Evolutionary conservation across 2,113 vertebrate species (phyloP), one percentile per base, ranked within the genome.

Genomic region (Labrus mixtus): DNA sequence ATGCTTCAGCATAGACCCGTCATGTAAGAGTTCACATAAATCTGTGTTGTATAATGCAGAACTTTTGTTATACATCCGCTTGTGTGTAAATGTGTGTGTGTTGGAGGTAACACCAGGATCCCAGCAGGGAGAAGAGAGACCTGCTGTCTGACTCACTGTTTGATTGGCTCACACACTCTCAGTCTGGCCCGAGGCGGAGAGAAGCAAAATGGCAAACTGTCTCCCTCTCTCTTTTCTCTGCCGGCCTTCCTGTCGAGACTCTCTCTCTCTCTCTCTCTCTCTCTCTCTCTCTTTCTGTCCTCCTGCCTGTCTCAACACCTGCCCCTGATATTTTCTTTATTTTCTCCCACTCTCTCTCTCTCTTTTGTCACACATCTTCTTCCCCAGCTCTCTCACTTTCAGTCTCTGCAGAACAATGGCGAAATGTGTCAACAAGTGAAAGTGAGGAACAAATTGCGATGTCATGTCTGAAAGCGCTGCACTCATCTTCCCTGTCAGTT

Each of bases 91-190:
- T 57, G 45, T 45, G 51, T 67, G 75, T 54, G 64, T 50, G 22
- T 58, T 33, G 10, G 60, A 76, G 64, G 67, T 76, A 67, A 72
- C 56, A 56, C 25, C 36, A 41, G 61, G 54, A 67, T 70, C 72
- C 46, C 82, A 83, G 84, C 61, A 79, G 80, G 78, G 23, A 48
- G 68, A 46, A 75, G 37, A 66, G 57, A 57, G 67, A 71, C 76
- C 68, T 78, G 69, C 83, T 77, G 78, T 65, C 68, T 77, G 72
- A 78, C 62, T 68, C 51, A 62, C 54, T 68, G 78, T 89, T 72
- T 87, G 86, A 82, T 77, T 84, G 80, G 73, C 55, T 89, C 76
- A 73, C 71, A 58, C 71, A 55, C 76, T 81, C 78, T 87, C 78
- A 61, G 57, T 78, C 57, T 80, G 54, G 67, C 78, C 75, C 3